A percentile compares a stretch with the other conserved stretches of the same genome.
Conservation (phyloP, 2,113 vertebrate genomes). For the Mohoua ochrocephala region DNA sequence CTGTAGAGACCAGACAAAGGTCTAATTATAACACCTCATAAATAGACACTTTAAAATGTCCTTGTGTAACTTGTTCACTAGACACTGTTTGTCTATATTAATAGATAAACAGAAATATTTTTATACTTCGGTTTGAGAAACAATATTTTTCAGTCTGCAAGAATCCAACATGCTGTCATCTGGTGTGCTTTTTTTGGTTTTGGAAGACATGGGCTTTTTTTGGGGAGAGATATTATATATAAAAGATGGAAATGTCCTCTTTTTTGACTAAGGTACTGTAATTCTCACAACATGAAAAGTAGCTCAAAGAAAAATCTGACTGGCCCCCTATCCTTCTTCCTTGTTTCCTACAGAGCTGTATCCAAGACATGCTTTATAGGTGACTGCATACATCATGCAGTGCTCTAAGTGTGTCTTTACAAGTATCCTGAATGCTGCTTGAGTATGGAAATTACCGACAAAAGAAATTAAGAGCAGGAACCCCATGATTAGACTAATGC, state of each 20-base stretch:
- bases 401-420: slow-evolving; percentile 67
- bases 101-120: neutral
- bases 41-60: slow-evolving; percentile 58
- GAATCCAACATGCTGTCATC: neutral
- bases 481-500: slow-evolving; percentile 80
- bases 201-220: neutral
- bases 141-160: neutral
- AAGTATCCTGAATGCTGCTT: slow-evolving; percentile 68
- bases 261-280: slow-evolving; percentile 63
- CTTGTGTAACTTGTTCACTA: slow-evolving; percentile 45
- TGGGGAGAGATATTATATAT: neutral
- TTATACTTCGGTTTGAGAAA: neutral
- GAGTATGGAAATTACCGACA: slow-evolving; percentile 78
- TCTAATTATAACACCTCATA: slow-evolving; percentile 59
- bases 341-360: slow-evolving; percentile 59
- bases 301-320: slow-evolving; percentile 65
- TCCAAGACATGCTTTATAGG: slow-evolving; percentile 68
- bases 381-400: slow-evolving; percentile 63
- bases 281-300: slow-evolving; percentile 68
- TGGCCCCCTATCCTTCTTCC: slow-evolving; percentile 42
- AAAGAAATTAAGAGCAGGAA: slow-evolving; percentile 81
- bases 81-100: slow-evolving; percentile 27
- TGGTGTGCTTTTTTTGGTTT: neutral
- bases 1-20: slow-evolving; percentile 47
- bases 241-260: slow-evolving; percentile 56